Base-by-base conservation (phyloP, 2,888 invertebrate genomes). In the Tetheella fluctuosa region DNA sequence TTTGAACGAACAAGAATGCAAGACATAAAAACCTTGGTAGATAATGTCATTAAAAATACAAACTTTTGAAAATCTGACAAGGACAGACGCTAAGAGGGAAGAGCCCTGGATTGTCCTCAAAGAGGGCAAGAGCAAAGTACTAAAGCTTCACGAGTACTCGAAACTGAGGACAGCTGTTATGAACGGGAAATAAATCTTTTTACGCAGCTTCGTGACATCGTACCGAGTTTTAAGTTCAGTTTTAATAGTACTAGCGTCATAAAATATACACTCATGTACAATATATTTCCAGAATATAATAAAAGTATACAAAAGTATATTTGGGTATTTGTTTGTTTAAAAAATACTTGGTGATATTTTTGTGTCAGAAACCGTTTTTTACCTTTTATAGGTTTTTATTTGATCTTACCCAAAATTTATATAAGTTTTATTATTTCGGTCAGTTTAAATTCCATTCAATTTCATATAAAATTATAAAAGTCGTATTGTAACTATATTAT, bases 101-200 rank as follows among this genome's bases (percentile, higher is more conserved):
- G 48, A 48, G 20, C 48, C 48, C 48, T 20, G 48, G 20, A 48
- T 48, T 48, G 48, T 48, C 48, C 48, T 48, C 48, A 20, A 48
- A 48, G 48, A 48, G 17, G 48, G 48, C n/a, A 17, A 20, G 48
- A 48, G 39, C 48, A 48, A 48, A 48, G 48, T 48, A 48, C 20
- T 48, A 48, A 39, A 48, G 48, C 48, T 48, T 48, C 48, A 48
- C 48, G 20, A 20, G 48, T 20, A 48, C 48, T 48, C 48, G 48
- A 48, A 55, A 20, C 34, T 55, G 34, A 23, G 23, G 34, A 34
- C 55, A 34, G 55, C 17, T 34, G 48, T 34, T 34, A 12, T 55
- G 12, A 34, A 34, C 20, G 34, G 34, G 55, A 55, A 34, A 55
- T 54, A 54, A 54, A 54, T 54, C 54, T 17, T 54, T 54, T 30